Base-by-base conservation (phyloP, 2,888 invertebrate species). In the Lycia hirtaria region DNA sequence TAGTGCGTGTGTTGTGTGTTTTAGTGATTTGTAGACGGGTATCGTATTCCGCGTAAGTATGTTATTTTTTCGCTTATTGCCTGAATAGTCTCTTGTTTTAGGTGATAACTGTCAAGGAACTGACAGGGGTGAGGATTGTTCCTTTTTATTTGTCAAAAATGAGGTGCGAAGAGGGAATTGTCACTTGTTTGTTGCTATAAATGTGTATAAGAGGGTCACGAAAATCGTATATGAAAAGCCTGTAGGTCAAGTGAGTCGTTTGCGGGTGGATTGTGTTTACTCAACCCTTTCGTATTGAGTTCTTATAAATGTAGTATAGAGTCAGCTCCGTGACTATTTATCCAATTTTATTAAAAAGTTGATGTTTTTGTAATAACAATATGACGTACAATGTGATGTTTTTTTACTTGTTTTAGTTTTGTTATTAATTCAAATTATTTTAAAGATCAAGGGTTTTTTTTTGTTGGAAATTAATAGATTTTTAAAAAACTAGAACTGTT, bases 141-240 rank as follows among this genome's bases (percentile, higher is more conserved):
- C 40, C 44, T 48, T 45, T 49, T 56, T 44, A 50, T 50, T 45
- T 45, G 49, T 37, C 43, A 44, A 49, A 56, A 32, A 19, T 44
- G 17, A 37, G 32, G 49, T 14, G 40, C 35, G 24, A 20, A 14
- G 19, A 10, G 47, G 26, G 26, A 26, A 26, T 20, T 4, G 10
- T n/a, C 1, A n/a, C 33, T 6, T 38, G 24, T 47, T 19, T 47
- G 40, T 33, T 19, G 33, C 47, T n/a, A n/a, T n/a, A n/a, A 24
- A 32, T 47, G 47, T 33, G 32, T 32, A 19, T 7, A 12, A 22
- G n/a, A n/a, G 17, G 15, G 0, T 26, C 10, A 17, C 10, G 5
- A 14, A 30, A 43, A 41, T 2, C 2, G 4, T n/a, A 12, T 9
- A 7, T 4, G 45, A n/a, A 30, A 43, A 41, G 4, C 2, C 9